Base-by-base conservation (phyloP, 2,888 invertebrate genomes). In the Cantharis nigra region DNA sequence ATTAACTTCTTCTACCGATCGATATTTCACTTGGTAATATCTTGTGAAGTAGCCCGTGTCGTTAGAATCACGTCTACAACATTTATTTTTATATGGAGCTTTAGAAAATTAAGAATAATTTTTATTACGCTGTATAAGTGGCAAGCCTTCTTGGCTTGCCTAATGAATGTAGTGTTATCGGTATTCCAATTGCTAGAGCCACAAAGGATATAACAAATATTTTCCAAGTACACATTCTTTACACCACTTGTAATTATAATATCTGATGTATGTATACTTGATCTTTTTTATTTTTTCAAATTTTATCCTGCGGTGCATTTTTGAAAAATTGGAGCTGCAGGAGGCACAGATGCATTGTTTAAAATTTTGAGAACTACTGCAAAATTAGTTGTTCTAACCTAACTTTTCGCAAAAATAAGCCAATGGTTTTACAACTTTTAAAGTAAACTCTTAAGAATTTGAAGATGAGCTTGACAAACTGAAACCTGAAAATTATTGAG, bases 11-110 rank as follows among this genome's bases (percentile, higher is more conserved):
- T 69, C 69, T 4, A 74, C 23, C 3, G 74, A 74, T 28, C 70
- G 13, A 26, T 33, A 75, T 10, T 70, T 9, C 5, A 75, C 26
- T 64, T 75, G 74, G 11, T 75, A 75, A 64, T 18, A 75, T 49
- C 33, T 70, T n/a, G 74, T 67, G 1, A 70, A 62, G 49, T 70
- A 70, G 1, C 23, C 11, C 9, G 33, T n/a, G 13, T 75, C 74
- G 30, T 70, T 75, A 18, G 3, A 3, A 23, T 49, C 14, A 33
- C 74, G 70, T 23, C 70, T 75, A 74, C 16, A 67, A 9, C 13
- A 33, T 26, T 26, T 49, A 26, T 9, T 26, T 18, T 30, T 13
- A 30, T 10, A 11, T 14, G n/a, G 3, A 9, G 4, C 26, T 26
- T 30, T 23, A 30, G 10, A 23, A 3, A 18, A 30, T 33, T 30